Percentiles rank a stretch among this genome's conserved stretches.
These are phyloP conservation scores for Holothuria leucospilota DNA, from an alignment of 53 echinoderm and acorn worm genomes.

Conservation along the genomic window DNA sequence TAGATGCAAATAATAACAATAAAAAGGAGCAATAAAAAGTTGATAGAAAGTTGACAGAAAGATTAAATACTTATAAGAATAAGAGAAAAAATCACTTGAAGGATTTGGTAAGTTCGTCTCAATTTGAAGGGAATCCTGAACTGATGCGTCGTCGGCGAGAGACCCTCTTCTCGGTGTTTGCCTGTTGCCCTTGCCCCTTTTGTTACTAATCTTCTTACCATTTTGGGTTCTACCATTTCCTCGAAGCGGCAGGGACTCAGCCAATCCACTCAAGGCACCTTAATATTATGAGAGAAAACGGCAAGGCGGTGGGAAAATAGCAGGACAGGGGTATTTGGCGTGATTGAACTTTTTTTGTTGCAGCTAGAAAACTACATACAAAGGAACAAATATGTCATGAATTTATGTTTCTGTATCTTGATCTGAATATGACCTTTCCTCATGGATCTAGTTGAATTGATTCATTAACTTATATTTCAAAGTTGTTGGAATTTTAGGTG, in stretches of 20 bases:
- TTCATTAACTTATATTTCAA: too few species aligned
- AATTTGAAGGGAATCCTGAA: not conserved
- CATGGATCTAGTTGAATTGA: too few species aligned
- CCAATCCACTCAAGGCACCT: conserved; percentile 21
- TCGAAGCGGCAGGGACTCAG: not conserved
- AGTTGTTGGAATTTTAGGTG: too few species aligned
- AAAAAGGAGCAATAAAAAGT: not conserved
- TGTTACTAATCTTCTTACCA: not conserved
- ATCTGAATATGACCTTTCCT: too few species aligned
- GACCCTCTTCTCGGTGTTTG: not conserved
- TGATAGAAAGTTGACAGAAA: not conserved
- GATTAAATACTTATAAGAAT: not conserved
- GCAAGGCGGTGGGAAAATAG: not conserved
- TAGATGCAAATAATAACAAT: not conserved
- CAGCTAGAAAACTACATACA: too few species aligned
- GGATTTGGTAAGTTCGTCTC: conserved; percentile 20
- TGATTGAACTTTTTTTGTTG: not conserved
- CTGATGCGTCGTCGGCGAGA: not conserved
- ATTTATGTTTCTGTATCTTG: too few species aligned
- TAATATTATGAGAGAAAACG: not conserved
- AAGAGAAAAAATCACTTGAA: conserved; percentile 34
- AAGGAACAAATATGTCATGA: too few species aligned
- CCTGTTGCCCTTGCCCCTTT: not conserved
- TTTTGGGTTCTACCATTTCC: not conserved
- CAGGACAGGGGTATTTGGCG: not conserved